Conservation (phyloP, 2,113 vertebrate genomes). For the Lophura nycthemera region DNA sequence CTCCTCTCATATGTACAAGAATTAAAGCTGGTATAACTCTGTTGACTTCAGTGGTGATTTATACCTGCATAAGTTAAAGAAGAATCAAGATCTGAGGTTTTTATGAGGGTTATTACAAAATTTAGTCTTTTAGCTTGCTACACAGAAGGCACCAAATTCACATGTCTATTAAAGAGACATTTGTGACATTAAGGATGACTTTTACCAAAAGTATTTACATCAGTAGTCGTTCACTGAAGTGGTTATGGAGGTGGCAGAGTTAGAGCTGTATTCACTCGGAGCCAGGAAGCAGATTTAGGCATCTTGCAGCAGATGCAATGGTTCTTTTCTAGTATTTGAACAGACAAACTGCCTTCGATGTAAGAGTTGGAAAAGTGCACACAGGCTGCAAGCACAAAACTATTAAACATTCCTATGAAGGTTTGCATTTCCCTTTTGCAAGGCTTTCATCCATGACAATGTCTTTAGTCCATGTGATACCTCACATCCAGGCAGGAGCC, state of each 20-base stretch:
- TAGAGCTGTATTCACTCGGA: neutral
- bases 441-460: neutral
- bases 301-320: neutral
- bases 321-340: neutral
- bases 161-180: neutral
- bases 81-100: neutral
- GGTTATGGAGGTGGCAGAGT: neutral
- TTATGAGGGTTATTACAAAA: neutral
- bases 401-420: neutral
- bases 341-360: neutral
- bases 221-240: neutral
- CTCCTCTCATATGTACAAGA: conserved; percentile 5
- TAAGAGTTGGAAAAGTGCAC: neutral
- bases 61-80: neutral
- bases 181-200: neutral
- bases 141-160: neutral
- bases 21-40: conserved; percentile 45
- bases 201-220: neutral
- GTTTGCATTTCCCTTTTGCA: neutral
- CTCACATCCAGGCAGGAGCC: neutral
- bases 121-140: neutral
- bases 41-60: conserved; percentile 23
- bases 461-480: neutral
- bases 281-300: neutral
- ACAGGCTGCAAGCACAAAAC: neutral